A percentile compares a stretch with the other conserved stretches of the same genome.
phyloP scores from a whole-genome alignment of 2,113 vertebrate species.

The Nyctibius bracteatus region DNA sequence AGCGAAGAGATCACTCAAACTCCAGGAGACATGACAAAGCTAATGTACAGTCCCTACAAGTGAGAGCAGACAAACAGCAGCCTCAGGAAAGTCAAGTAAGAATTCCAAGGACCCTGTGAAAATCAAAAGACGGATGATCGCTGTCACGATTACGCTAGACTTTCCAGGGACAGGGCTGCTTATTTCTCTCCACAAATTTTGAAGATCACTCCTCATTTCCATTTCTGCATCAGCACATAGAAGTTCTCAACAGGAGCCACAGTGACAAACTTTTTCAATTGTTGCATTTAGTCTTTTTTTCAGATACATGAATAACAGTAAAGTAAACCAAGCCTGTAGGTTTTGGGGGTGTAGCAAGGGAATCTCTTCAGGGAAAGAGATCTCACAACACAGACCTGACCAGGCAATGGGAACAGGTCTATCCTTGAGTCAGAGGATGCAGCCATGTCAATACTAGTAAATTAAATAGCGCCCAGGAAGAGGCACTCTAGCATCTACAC shows the following conservation, averaged over 20 bases:
- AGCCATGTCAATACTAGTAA: background rate
- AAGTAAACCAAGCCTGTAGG: background rate
- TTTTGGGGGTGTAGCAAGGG: background rate
- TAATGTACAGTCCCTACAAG: background rate
- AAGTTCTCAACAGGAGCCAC: background rate
- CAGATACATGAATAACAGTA: background rate
- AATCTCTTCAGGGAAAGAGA: background rate
- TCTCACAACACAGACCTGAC: background rate
- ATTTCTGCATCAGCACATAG: background rate
- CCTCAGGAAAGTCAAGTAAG: background rate
- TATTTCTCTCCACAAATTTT: background rate
- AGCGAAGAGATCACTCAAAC: conserved; percentile 38
- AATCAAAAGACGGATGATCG: background rate
- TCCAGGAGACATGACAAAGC: background rate
- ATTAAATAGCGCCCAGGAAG: background rate
- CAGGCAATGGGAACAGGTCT: background rate
- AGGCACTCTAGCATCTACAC: background rate
- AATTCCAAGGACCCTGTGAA: background rate
- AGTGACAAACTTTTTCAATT: background rate
- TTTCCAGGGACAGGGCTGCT: background rate
- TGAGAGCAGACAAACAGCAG: background rate
- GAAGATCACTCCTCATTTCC: background rate
- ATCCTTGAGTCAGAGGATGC: background rate
- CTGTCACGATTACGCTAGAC: background rate
- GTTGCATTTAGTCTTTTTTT: background rate